phyloP scores from a whole-genome alignment of 2,888 invertebrate species.

The Acanthopleura granulata region DNA sequence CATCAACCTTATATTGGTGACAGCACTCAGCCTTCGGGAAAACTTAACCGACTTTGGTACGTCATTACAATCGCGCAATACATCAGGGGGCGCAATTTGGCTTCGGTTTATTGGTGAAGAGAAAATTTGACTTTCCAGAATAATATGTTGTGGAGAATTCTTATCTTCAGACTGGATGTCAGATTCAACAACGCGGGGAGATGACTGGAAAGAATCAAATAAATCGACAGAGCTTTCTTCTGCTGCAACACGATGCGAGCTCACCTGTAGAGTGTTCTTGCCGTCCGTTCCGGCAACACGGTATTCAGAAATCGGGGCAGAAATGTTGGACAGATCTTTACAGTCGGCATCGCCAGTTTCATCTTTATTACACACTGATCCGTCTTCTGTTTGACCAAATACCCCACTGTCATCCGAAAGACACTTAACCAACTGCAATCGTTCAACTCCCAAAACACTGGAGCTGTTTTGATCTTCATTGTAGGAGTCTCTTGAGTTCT shows the following conservation, averaged over 20 bases:
- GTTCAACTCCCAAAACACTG: too few relatives aligned
- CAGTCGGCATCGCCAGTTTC: not conserved
- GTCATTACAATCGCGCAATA: not conserved
- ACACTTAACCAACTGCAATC: too few relatives aligned
- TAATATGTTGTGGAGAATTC: too few relatives aligned
- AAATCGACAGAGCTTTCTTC: not conserved
- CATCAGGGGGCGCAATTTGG: not conserved
- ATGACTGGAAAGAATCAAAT: not conserved
- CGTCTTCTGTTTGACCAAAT: too few relatives aligned
- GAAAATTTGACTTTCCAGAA: not conserved
- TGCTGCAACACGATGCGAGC: too few relatives aligned
- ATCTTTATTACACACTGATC: too few relatives aligned
- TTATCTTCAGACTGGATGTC: not conserved
- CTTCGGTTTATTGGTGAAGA: not conserved
- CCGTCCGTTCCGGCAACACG: not conserved
- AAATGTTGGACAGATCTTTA: not conserved
- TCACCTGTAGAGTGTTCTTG: not conserved
- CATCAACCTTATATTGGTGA: constrained; percentile 1
- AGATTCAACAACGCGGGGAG: not conserved
- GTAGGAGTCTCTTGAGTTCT: not conserved
- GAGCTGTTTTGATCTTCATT: not conserved
- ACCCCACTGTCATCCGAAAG: too few relatives aligned
- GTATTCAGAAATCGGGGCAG: not conserved
- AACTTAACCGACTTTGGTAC: not conserved
- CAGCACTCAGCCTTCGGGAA: not conserved